Base-by-base conservation (phyloP, 2,797 vertebrate genomes). In the Hemibagrus guttatus region DNA sequence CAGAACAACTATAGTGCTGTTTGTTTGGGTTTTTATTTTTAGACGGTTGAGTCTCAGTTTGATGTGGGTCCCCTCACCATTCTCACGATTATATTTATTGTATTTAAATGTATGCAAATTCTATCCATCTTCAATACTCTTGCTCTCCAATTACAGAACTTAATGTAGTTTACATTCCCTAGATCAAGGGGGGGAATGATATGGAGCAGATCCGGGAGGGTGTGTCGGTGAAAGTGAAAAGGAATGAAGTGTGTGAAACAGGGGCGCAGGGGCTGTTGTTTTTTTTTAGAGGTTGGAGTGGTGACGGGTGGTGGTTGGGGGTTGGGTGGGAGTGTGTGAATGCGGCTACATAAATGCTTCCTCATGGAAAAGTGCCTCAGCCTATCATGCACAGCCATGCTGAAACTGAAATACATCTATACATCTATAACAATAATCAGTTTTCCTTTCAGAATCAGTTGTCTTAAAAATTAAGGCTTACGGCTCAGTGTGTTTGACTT, bases 41-140 rank as follows among this genome's bases (percentile, higher is more conserved):
- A 82, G 80, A 52, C 42, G 31, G 39, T 82, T 54, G 26, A 66
- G 61, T 54, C n/a, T 63, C 7, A 23, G 80, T 81, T 80, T 82
- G 59, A 66, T 64, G 42, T 66, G 5, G 9, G 2, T 3, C 8
- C 59, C 35, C 58, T 26, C 4, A 39, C 17, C n/a, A 4, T 4
- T 17, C 59, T 9, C 79, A 23, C 0, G 3, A 64, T 49, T 82
- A 46, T 68, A 68, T 82, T 52, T 81, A 64, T 8, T 81, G 35
- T 63, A 63, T 46, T 28, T 35, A 81, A 68, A 56, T 17, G 7
- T 49, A 49, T 28, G 39, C 79, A 68, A 13, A 9, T 42, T 59
- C 23, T 17, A 13, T 26, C 78, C 39, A 52, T 68, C 54, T 23
- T 2, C 58, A n/a, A 1, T 16, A 26, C 6, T 3, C 35, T 42